Conservation (phyloP, 2,797 vertebrate species). For the Poecile montanus region DNA sequence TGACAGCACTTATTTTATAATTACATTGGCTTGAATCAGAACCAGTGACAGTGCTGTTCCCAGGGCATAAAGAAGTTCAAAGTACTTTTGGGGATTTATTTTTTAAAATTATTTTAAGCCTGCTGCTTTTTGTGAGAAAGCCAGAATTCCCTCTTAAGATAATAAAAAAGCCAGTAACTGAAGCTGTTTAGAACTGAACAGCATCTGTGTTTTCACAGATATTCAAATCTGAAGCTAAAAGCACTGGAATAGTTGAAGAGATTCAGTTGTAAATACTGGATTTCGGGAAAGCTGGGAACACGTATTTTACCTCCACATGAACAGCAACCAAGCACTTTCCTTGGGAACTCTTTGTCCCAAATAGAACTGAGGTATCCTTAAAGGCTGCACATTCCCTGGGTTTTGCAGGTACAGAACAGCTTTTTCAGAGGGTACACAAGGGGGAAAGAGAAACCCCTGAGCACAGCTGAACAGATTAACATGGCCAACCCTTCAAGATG, state of each 20-base stretch:
- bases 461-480: not conserved
- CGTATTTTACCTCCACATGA: not conserved
- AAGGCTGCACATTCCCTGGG: not conserved
- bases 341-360: not conserved
- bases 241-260: not conserved
- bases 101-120: not conserved
- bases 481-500: not conserved
- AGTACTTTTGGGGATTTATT: not conserved
- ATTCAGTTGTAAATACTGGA: not conserved
- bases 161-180: not conserved
- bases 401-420: not conserved
- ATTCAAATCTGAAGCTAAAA: not conserved
- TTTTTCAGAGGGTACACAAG: not conserved
- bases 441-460: not conserved
- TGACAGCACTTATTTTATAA: not conserved
- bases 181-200: not conserved
- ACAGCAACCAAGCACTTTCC: not conserved
- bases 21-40: not conserved
- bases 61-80: not conserved
- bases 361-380: not conserved
- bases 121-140: not conserved
- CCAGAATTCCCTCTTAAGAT: not conserved
- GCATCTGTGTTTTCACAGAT: not conserved
- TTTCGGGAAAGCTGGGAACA: not conserved
- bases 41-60: not conserved